phyloP scores from a whole-genome alignment of 2,797 vertebrate species.

The Tapirus indicus region DNA sequence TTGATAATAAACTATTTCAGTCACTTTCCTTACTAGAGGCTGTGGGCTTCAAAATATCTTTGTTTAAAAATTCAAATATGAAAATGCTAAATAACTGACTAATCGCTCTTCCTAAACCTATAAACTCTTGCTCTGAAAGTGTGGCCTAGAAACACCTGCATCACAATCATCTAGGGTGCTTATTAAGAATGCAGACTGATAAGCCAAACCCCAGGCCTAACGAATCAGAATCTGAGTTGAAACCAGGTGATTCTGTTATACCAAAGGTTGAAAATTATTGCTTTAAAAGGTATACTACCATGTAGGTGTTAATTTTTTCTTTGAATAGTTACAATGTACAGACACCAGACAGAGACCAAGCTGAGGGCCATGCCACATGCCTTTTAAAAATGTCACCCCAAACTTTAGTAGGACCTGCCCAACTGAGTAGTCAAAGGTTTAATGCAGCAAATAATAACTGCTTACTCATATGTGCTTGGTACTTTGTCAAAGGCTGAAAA shows the following conservation, averaged over 20 bases:
- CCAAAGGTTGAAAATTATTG: background rate
- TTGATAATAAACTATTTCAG: background rate
- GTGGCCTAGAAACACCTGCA: background rate
- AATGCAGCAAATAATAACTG: background rate
- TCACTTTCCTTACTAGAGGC: background rate
- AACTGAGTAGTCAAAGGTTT: background rate
- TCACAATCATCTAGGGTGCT: background rate
- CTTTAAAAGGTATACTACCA: conserved; percentile 31
- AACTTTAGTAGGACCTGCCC: background rate
- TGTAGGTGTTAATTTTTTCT: background rate
- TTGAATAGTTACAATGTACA: background rate
- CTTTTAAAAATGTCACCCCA: background rate
- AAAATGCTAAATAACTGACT: conserved; percentile 18
- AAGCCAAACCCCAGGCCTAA: conserved; percentile 21
- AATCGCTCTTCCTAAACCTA: background rate
- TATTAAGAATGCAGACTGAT: conserved; percentile 8
- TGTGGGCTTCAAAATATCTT: background rate
- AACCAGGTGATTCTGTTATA: background rate
- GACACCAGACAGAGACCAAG: conserved; percentile 3
- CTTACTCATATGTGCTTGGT: background rate
- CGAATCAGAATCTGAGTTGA: conserved; percentile 10
- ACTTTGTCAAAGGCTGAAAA: background rate
- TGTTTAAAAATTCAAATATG: conserved; percentile 43
- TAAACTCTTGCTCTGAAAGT: background rate
- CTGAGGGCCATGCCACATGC: background rate